Conservation (phyloP, 2,797 vertebrate genomes). For the Argya squamiceps region DNA sequence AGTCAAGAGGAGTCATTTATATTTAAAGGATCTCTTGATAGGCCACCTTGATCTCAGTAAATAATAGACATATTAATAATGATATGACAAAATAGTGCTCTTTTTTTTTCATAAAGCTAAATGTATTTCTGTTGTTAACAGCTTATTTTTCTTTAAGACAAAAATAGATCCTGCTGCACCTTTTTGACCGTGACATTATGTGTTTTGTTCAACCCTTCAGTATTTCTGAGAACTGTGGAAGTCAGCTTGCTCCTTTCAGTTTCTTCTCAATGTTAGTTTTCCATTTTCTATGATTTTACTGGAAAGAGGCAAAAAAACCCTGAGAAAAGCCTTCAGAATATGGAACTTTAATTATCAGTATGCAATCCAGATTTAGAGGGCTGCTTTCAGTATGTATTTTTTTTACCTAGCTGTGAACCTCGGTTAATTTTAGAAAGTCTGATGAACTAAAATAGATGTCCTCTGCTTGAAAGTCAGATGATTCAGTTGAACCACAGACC, state of each 20-base stretch:
- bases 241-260: not conserved
- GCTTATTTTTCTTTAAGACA: not conserved
- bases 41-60: not conserved
- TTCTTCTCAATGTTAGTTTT: not conserved
- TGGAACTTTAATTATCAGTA: not conserved
- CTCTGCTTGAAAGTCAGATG: conserved; percentile 18
- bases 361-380: not conserved
- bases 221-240: not conserved
- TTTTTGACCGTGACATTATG: not conserved
- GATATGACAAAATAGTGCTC: not conserved
- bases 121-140: not conserved
- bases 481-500: not conserved
- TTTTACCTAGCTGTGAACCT: conserved; percentile 7
- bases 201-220: not conserved
- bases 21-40: not conserved
- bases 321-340: not conserved
- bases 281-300: not conserved
- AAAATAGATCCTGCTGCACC: not conserved
- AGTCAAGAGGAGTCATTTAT: not conserved
- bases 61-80: not conserved
- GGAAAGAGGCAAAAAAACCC: not conserved
- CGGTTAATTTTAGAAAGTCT: conserved; percentile 41
- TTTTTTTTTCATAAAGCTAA: not conserved
- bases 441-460: conserved; percentile 48
- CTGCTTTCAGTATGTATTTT: not conserved